phyloP scores from a whole-genome alignment of 2,888 invertebrate genomes.

The Lasioglossum malachurum region DNA sequence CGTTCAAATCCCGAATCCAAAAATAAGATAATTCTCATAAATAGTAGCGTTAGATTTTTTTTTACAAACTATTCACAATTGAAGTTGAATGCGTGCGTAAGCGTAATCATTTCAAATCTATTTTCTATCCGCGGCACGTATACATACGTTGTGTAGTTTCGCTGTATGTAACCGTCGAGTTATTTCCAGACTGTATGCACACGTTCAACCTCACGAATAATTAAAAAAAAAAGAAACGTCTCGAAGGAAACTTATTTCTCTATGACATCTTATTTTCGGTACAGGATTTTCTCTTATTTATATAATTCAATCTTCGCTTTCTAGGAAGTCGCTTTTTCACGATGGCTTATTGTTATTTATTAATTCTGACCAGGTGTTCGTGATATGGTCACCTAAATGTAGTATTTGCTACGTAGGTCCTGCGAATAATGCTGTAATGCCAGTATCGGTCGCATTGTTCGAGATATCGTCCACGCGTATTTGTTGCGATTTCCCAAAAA shows the following conservation, averaged over 20 bases:
- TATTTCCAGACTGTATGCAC: slow-evolving; percentile 27
- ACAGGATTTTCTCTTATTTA: slow-evolving; percentile 30
- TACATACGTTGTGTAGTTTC: background rate
- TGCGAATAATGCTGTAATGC: slow-evolving; percentile 82
- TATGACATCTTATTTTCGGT: slow-evolving; percentile 45
- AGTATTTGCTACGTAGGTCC: slow-evolving; percentile 83
- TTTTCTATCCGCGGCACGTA: slow-evolving; percentile 7
- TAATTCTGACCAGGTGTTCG: slow-evolving; percentile 77
- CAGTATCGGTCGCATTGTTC: slow-evolving; percentile 78
- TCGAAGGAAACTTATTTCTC: slow-evolving; percentile 18
- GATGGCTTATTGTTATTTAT: slow-evolving; percentile 75
- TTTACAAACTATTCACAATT: slow-evolving; percentile 49
- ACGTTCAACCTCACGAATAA: slow-evolving; percentile 45
- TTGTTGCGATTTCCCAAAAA: slow-evolving; percentile 79
- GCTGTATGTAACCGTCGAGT: background rate
- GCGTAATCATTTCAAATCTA: slow-evolving; percentile 39
- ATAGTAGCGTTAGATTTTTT: slow-evolving; percentile 26
- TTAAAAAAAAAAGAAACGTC: slow-evolving; percentile 31
- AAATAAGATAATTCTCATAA: slow-evolving; percentile 51
- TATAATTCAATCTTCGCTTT: slow-evolving; percentile 37
- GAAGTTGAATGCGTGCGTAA: slow-evolving; percentile 38
- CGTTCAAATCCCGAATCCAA: slow-evolving; percentile 38
- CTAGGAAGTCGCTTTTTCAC: slow-evolving; percentile 49
- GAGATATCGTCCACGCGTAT: slow-evolving; percentile 81
- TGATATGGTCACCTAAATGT: slow-evolving; percentile 64